Conservation (phyloP, 2,113 vertebrate genomes). For the Hylia prasina region DNA sequence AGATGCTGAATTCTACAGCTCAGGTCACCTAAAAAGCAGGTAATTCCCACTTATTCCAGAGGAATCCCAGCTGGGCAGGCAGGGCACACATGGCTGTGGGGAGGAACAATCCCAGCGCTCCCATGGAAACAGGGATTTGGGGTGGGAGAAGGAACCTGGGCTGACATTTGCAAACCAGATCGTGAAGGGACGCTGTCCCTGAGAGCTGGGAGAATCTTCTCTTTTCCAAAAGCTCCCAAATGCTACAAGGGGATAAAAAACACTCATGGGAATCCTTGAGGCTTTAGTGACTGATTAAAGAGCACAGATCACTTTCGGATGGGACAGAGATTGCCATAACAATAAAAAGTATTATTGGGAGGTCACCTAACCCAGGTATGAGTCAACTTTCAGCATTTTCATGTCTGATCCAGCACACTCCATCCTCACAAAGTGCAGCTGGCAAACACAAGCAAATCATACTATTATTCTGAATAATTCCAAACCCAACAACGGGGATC, state of each 20-base stretch:
- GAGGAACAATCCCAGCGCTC: not conserved
- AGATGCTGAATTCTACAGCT: not conserved
- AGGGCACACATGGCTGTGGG: not conserved
- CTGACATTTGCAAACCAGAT: not conserved
- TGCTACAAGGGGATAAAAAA: not conserved
- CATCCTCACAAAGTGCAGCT: not conserved
- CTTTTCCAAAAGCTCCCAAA: not conserved
- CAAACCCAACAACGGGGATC: not conserved
- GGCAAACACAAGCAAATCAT: not conserved
- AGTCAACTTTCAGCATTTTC: not conserved
- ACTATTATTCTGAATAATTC: not conserved
- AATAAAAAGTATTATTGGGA: not conserved
- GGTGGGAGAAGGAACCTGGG: not conserved
- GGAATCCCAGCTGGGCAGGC: not conserved
- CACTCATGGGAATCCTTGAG: not conserved
- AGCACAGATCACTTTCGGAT: not conserved
- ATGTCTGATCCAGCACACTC: not conserved
- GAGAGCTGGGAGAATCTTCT: not conserved
- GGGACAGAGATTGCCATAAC: not conserved
- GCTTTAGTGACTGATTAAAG: not conserved
- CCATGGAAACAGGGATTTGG: not conserved
- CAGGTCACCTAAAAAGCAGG: not conserved
- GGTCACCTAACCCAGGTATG: not conserved
- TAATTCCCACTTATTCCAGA: not conserved
- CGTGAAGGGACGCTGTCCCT: not conserved